Conservation (phyloP, 2,888 invertebrate genomes). For the Pyrrhia umbra region DNA sequence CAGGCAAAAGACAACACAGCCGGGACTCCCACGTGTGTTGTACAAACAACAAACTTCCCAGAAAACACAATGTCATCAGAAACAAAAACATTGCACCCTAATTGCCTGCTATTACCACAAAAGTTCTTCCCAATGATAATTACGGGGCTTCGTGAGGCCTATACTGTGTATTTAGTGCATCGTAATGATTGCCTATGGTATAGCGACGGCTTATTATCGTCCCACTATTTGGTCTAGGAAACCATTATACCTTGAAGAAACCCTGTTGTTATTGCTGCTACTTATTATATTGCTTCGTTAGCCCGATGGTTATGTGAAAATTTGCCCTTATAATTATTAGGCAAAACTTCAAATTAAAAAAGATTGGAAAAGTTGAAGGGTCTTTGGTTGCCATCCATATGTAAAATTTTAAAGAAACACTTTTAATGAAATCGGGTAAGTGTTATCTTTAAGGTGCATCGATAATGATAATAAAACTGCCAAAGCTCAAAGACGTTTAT, state of each 20-base stretch:
- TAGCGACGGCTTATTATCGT: constrained; percentile 45
- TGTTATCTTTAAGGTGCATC: background rate
- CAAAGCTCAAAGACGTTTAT: constrained; percentile 26
- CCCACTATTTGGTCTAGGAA: constrained; percentile 42
- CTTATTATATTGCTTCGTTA: constrained; percentile 20
- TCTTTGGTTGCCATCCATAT: background rate
- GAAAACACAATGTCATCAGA: constrained; percentile 84
- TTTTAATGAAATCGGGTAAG: background rate
- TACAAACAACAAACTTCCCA: constrained; percentile 82
- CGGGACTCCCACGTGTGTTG: constrained; percentile 84
- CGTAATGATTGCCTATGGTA: constrained; percentile 53
- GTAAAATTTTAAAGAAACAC: background rate
- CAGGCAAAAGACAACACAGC: constrained; percentile 64
- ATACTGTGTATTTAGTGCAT: constrained; percentile 59
- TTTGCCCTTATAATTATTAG: background rate
- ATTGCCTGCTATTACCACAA: constrained; percentile 78
- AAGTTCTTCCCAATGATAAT: constrained; percentile 73
- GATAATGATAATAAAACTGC: constrained; percentile 20
- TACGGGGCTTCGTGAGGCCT: constrained; percentile 64
- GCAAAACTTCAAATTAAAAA: background rate
- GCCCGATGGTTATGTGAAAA: background rate
- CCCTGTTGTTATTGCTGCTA: constrained; percentile 16
- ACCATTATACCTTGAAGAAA: constrained; percentile 23
- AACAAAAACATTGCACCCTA: constrained; percentile 82
- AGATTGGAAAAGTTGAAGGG: background rate